Evolutionary conservation across 1,140 invertebrate genomes (phyloP), one percentile per base, ranked within the genome.

Genomic region (Hetaerina americana): DNA sequence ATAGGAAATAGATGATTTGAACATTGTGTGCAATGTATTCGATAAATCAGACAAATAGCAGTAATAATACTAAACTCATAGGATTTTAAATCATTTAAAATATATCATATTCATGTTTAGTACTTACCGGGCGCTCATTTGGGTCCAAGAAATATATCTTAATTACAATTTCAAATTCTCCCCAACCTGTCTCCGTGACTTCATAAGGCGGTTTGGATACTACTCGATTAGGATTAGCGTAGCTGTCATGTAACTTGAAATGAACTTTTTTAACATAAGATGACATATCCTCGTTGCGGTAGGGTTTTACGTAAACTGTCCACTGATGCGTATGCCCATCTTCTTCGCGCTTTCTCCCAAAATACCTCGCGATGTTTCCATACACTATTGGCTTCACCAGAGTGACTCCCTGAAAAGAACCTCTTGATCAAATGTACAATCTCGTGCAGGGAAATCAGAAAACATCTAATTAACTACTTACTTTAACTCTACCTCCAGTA

Each of bases 291-390:
- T 95, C 93, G 77, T 95, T 94, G 15, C 85, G 85, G 79, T 94
- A 99, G 0, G 97, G 94, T 80, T 97, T 97, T 0, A 99, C 85
- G 81, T 98, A 99, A 1, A 99, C 94, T 22, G 94, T 98, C 98
- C 97, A 99, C 77, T 97, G 90, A 85, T 99, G 98, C 0, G 98
- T 99, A 78, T 99, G 97, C 0, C 96, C 96, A 85, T 99, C 96
- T 81, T 96, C 94, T 79, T 98, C 95, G n/a, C 96, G 85, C 81
- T 99, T 99, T 77, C 97, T 94, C 0, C 95, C 95, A 84, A 99
- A 97, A 79, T 95, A 96, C 73, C 93, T 83, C 0, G 97, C 95
- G 72, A 96, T 86, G 80, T 99, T 99, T 3, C 97, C 98, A 82
- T 97, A 99, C 5, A 99, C 90, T 78, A 99, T 92, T 22, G 97